Conservation (phyloP, 1,140 invertebrate species). For the Rhagoletis zephyria region DNA sequence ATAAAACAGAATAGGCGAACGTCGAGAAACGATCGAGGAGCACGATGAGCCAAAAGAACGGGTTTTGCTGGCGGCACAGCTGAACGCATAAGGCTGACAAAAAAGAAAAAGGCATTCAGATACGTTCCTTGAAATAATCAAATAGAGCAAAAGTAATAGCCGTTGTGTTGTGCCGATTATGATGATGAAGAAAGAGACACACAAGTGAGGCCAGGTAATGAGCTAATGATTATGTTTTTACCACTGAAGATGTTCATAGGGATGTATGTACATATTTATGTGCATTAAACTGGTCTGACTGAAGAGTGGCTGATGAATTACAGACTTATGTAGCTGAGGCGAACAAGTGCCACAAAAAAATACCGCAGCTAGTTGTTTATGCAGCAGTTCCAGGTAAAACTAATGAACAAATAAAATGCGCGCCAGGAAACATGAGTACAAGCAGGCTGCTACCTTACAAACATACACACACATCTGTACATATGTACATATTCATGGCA, state of each 20-base stretch:
- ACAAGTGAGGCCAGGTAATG: not conserved
- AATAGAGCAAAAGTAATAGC: conserved; percentile 7
- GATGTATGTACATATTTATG: not conserved
- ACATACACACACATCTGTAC: not conserved
- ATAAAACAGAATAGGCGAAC: not conserved
- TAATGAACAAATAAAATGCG: conserved; percentile 34
- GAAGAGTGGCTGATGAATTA: not conserved
- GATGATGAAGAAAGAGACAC: not conserved
- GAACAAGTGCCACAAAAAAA: conserved; percentile 4
- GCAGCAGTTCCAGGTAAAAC: conserved; percentile 32
- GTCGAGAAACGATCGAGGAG: not conserved
- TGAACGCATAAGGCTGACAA: not conserved
- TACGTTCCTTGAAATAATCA: conserved; percentile 8
- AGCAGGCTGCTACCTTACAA: not conserved
- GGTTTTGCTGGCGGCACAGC: not conserved
- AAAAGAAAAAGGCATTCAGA: not conserved
- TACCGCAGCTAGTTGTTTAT: not conserved
- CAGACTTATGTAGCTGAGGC: too few species aligned
- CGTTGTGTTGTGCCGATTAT: conserved; percentile 3
- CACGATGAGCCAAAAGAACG: not conserved
- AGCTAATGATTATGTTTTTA: conserved; percentile 43
- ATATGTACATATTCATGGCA: not conserved
- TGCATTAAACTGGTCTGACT: not conserved
- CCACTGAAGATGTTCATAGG: not conserved
- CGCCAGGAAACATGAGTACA: conserved; percentile 37